These are phyloP conservation scores for Hydriomena furcata DNA, from an alignment of 2,888 invertebrate species.

Conservation along the genomic window DNA sequence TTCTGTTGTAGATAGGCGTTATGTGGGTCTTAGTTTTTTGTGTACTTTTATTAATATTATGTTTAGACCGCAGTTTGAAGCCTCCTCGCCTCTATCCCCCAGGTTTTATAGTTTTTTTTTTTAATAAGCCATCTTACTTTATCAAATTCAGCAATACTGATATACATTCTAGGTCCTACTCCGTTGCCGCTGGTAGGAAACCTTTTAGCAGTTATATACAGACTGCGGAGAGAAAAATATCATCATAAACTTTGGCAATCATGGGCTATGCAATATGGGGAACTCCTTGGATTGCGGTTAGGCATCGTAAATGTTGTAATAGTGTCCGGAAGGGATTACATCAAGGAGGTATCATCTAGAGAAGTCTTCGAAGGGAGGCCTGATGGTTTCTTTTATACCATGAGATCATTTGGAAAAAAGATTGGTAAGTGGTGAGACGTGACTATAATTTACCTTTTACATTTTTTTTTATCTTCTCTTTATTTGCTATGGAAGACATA, in stretches of 20 bases:
- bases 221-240: slow-evolving; percentile 53
- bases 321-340: slow-evolving; percentile 84
- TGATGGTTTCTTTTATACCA: slow-evolving; percentile 87
- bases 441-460: too few species aligned
- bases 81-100: slow-evolving; percentile 45
- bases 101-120: slow-evolving; percentile 36
- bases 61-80: slow-evolving; percentile 32
- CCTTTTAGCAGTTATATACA: slow-evolving; percentile 58
- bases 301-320: slow-evolving; percentile 85
- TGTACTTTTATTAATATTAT: slow-evolving; percentile 36
- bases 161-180: slow-evolving; percentile 60
- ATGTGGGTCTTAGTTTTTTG: slow-evolving; percentile 45
- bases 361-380: slow-evolving; percentile 89
- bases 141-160: not conserved
- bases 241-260: slow-evolving; percentile 85
- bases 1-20: slow-evolving; percentile 24
- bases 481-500: too few species aligned
- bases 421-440: slow-evolving; percentile 78
- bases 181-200: slow-evolving; percentile 67
- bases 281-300: slow-evolving; percentile 86
- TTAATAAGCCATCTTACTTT: not conserved
- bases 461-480: too few species aligned
- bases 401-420: slow-evolving; percentile 87
- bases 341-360: slow-evolving; percentile 84
- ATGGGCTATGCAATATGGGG: slow-evolving; percentile 84